Conservation (phyloP, 2,888 invertebrate species). For the Andrena praecox region DNA sequence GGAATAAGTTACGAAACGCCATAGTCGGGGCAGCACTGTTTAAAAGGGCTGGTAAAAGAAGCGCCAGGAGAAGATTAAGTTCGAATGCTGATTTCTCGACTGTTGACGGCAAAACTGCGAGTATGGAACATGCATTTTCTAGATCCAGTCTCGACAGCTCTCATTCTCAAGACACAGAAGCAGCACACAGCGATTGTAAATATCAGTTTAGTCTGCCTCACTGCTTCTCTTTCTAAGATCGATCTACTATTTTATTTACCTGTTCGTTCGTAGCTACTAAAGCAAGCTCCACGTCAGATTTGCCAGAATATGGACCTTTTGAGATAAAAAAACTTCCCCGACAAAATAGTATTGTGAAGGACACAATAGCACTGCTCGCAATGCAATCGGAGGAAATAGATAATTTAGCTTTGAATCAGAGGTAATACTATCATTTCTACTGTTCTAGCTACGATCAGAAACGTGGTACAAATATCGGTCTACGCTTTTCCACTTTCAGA, state of each 20-base stretch:
- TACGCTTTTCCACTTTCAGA: slow-evolving; percentile 58
- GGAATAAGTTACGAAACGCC: slow-evolving; percentile 97
- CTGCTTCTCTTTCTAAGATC: background rate
- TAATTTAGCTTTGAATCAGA: slow-evolving; percentile 76
- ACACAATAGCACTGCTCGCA: slow-evolving; percentile 74
- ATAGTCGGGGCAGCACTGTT: slow-evolving; percentile 96
- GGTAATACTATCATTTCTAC: slow-evolving; percentile 68
- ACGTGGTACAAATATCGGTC: no score
- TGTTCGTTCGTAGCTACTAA: slow-evolving; percentile 75
- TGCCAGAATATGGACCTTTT: slow-evolving; percentile 80
- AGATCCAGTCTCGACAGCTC: slow-evolving; percentile 83
- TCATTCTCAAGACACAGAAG: slow-evolving; percentile 83
- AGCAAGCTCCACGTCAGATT: slow-evolving; percentile 83
- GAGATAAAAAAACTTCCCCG: slow-evolving; percentile 81
- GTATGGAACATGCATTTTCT: slow-evolving; percentile 82
- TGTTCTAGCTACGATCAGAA: no score
- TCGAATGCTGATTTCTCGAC: slow-evolving; percentile 85
- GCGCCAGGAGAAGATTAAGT: slow-evolving; percentile 86
- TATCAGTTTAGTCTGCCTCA: slow-evolving; percentile 12
- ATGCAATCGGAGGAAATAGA: slow-evolving; percentile 79
- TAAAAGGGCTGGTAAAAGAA: slow-evolving; percentile 90
- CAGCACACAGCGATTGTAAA: slow-evolving; percentile 81
- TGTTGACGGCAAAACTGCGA: slow-evolving; percentile 78
- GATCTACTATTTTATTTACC: slow-evolving; percentile 6
- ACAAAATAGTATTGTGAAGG: slow-evolving; percentile 83